Evolutionary conservation across 64 coral and sea anemone genomes (phyloP).

Genomic region (Pocillopora damicornis): DNA sequence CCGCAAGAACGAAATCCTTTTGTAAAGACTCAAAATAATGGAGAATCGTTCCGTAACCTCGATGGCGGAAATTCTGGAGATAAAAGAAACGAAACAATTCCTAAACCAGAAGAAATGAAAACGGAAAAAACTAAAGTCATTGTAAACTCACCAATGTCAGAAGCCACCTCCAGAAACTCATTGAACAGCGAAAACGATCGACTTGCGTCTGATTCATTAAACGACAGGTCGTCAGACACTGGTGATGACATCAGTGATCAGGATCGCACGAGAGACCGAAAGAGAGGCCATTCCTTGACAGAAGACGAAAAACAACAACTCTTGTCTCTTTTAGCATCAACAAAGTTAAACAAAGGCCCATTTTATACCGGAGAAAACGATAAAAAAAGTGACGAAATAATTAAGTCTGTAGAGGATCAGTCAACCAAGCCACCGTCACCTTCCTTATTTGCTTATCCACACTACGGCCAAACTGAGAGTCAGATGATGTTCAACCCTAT

Average conservation of each 20-base stretch:
- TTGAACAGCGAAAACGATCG: background rate
- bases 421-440: conserved; percentile 32
- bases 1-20: conserved; percentile 28
- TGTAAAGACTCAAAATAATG: background rate
- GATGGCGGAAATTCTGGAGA: background rate
- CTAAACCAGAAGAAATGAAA: background rate
- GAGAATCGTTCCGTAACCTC: background rate
- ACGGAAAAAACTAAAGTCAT: background rate
- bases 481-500: conserved; percentile 70
- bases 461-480: background rate
- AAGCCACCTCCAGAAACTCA: background rate
- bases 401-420: background rate
- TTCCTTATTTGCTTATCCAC: conserved; percentile 12
- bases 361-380: background rate
- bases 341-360: background rate
- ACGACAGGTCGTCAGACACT: background rate
- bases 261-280: background rate
- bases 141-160: background rate
- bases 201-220: background rate
- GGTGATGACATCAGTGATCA: background rate
- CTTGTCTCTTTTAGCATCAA: conserved; percentile 20
- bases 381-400: background rate
- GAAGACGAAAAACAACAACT: conserved; percentile 28
- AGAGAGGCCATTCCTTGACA: background rate
- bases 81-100: background rate